Percentiles rank a stretch among this genome's conserved stretches.
Evolutionary conservation across 1,140 invertebrate species (phyloP).

Genomic region (Odontomachus brunneus): DNA sequence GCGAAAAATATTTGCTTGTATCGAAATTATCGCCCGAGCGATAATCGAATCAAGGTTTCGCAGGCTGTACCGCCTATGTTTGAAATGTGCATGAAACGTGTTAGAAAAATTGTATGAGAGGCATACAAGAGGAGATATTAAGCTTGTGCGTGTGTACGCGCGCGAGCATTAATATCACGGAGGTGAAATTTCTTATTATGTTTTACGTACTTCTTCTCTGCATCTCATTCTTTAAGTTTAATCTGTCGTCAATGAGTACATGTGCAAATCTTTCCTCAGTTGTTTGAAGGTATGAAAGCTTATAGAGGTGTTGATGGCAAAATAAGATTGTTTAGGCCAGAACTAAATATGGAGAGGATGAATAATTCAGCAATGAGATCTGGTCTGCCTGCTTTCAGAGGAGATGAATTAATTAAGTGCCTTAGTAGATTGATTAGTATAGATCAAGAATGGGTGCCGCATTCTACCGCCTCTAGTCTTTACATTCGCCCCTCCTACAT

Average conservation of each 20-base stretch:
- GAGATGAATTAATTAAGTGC: conserved; percentile 94
- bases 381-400: conserved; percentile 96
- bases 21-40: not conserved
- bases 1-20: not conserved
- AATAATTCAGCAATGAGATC: conserved; percentile 92
- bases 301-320: conserved; percentile 97
- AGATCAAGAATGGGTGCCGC: conserved; percentile 99
- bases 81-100: not conserved
- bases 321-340: conserved; percentile 97
- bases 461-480: conserved; percentile 94
- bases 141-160: conserved; percentile 28
- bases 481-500: conserved; percentile 99
- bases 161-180: not conserved
- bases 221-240: conserved; percentile 19
- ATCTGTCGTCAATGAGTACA: conserved; percentile 26
- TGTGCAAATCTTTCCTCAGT: conserved; percentile 86
- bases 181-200: conserved; percentile 1
- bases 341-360: conserved; percentile 98
- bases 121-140: conserved; percentile 11
- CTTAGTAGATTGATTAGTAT: conserved; percentile 94
- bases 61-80: not conserved
- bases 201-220: no score
- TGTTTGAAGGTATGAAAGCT: conserved; percentile 99
- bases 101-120: conserved; percentile 19
- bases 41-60: not conserved